Conservation (phyloP, 2,888 invertebrate species). For the Seira sanloemensis region DNA sequence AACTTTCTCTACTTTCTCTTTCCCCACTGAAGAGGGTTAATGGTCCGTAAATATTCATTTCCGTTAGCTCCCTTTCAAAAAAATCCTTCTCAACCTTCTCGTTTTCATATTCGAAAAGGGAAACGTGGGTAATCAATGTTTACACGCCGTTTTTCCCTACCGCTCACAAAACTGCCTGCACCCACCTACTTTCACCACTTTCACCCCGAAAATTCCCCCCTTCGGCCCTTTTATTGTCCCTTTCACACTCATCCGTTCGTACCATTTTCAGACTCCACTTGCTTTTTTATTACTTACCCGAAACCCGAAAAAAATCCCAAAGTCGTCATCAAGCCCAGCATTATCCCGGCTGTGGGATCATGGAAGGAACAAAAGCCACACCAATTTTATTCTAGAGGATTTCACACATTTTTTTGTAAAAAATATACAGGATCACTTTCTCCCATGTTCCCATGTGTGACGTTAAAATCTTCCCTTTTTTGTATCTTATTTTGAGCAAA, state of each 20-base stretch:
- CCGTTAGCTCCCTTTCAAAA: background rate
- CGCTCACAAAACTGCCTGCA: background rate
- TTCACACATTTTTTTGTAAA: no score
- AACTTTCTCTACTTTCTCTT: background rate
- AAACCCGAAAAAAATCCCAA: background rate
- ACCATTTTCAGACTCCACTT: constrained; percentile 4
- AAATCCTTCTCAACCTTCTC: background rate
- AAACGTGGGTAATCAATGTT: background rate
- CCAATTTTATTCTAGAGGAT: background rate
- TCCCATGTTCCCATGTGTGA: no score
- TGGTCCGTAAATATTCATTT: constrained; percentile 1
- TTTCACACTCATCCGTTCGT: constrained; percentile 4
- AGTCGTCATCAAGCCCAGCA: background rate
- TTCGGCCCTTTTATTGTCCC: background rate
- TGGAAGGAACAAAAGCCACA: no score
- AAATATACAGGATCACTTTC: no score
- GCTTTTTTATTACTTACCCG: background rate
- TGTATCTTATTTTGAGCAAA: no score
- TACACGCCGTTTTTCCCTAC: background rate
- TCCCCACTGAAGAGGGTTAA: background rate
- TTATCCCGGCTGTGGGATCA: no score
- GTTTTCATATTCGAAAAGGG: background rate
- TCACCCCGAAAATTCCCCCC: background rate
- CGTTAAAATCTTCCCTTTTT: no score
- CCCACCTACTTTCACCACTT: background rate